Base-by-base conservation (phyloP, 2,888 invertebrate species). In the Hylaea fasciaria region DNA sequence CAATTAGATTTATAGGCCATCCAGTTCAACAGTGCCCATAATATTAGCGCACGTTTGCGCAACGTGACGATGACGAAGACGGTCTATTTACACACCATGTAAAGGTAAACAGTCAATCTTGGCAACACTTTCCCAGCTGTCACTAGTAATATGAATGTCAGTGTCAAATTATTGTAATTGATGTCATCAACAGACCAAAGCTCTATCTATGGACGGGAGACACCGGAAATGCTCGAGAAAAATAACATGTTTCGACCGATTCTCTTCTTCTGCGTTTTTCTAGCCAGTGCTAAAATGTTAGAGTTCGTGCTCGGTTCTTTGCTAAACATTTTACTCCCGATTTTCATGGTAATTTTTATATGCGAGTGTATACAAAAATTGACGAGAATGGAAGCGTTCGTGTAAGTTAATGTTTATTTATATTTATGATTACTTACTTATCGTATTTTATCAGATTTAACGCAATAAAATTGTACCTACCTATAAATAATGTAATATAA, bases 311-410 rank as follows among this genome's bases (percentile, higher is more conserved):
- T 37, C 37, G 12, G n/a, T 11, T 37, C 1, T 2, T 5, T 37
- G 37, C 32, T 32, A 32, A 37, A 37, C 4, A 37, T 3, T 12
- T 37, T 37, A 12, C 4, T 37, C 12, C 4, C 37, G 4, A 10
- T 37, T 37, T 37, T 37, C 12, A 37, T n/a, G n/a, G 17, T 44
- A 22, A 3, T 32, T 13, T 32, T 46, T 14, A 2, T 46, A 13
- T 46, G 14, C 12, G 22, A 22, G 46, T 46, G 14, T 13, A 13
- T 32, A 32, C 29, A 32, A 9, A 46, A 29, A 46, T 46, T 46
- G 14, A 32, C 32, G 32, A 46, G 29, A 14, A 46, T 32, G 46
- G 32, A 46, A 32, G 3, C 10, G 14, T 3, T 10, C 14, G 14
- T 14, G 46, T 46, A 32, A 14, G 46, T 46, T n/a, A 22, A 22